Conservation (phyloP, 2,888 invertebrate genomes). For the Amblyteles armatorius region DNA sequence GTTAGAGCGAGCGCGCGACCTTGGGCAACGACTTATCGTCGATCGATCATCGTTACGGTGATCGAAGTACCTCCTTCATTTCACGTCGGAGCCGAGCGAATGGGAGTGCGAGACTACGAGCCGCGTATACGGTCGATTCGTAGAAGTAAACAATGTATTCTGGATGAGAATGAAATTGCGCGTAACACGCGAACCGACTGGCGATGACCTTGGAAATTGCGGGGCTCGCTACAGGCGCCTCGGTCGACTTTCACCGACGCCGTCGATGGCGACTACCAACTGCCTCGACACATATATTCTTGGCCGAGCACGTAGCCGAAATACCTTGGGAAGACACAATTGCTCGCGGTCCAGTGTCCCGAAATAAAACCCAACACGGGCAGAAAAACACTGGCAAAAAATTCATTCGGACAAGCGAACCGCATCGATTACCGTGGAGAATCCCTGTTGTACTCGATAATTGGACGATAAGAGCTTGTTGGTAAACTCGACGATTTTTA, state of each 20-base stretch:
- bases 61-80: background rate
- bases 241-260: constrained; percentile 48
- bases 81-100: background rate
- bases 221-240: constrained; percentile 32
- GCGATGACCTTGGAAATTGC: constrained; percentile 48
- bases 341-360: constrained; percentile 27
- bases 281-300: constrained; percentile 41
- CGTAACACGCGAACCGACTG: constrained; percentile 22
- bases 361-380: constrained; percentile 9
- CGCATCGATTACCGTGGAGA: background rate
- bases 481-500: background rate
- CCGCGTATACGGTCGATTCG: constrained; percentile 1
- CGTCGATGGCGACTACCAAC: constrained; percentile 4
- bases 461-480: background rate
- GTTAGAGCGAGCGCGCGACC: background rate
- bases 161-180: constrained; percentile 18
- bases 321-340: constrained; percentile 26
- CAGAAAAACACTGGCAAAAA: background rate
- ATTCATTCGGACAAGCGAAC: background rate
- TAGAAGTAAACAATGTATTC: constrained; percentile 2
- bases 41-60: background rate
- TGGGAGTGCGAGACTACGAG: background rate
- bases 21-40: background rate
- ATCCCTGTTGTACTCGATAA: background rate
- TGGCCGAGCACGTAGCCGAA: constrained; percentile 39